Percentiles rank a stretch among this genome's conserved stretches.
Evolutionary conservation across 2,888 invertebrate genomes (phyloP).

Genomic region (Melanostoma scalare): DNA sequence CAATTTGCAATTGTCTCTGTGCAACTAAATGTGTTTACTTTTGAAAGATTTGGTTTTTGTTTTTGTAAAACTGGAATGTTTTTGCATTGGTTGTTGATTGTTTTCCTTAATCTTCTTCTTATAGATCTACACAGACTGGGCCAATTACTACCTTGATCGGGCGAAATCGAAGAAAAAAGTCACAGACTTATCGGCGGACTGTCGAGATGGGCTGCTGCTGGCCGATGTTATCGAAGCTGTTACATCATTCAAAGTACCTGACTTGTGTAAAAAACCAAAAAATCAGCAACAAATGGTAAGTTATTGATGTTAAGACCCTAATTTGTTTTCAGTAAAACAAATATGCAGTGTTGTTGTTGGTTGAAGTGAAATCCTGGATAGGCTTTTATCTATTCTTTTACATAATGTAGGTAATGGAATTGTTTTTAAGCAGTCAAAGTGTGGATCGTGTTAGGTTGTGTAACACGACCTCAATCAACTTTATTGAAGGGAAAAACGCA

Average conservation of each 20-base stretch:
- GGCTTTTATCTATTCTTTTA: no score
- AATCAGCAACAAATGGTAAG: conserved; percentile 96
- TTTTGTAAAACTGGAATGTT: not conserved
- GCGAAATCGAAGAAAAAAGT: conserved; percentile 93
- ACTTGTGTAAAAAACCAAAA: conserved; percentile 92
- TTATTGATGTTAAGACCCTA: conserved; percentile 70
- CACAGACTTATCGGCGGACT: conserved; percentile 92
- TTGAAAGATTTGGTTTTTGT: not conserved
- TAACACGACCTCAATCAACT: no score
- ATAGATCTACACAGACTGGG: conserved; percentile 99
- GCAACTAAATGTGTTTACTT: not conserved
- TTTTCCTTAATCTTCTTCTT: conserved; percentile 77
- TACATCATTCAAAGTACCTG: conserved; percentile 89
- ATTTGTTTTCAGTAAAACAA: not conserved
- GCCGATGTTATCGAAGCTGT: conserved; percentile 98
- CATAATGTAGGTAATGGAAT: no score
- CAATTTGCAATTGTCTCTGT: conserved; percentile 26
- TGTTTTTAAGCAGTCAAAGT: no score
- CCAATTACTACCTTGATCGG: conserved; percentile 97
- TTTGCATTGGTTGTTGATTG: not conserved
- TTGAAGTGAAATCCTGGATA: no score
- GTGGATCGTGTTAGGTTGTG: no score
- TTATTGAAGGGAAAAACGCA: no score
- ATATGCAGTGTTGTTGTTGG: no score
- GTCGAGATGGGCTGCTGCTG: conserved; percentile 94